Conservation (phyloP, 2,797 vertebrate species). For the Okamejei kenojei region DNA sequence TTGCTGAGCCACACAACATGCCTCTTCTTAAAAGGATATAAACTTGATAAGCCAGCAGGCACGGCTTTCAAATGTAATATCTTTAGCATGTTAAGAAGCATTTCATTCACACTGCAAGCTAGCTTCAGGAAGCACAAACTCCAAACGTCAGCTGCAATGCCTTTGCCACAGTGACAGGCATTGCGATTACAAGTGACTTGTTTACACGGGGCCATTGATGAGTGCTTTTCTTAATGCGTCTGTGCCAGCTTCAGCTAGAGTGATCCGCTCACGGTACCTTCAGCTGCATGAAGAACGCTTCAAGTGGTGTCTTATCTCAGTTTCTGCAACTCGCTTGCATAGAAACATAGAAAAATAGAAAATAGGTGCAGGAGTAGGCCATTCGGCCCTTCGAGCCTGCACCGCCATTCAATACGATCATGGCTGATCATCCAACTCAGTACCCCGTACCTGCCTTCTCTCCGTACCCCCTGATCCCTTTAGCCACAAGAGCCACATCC, state of each 20-base stretch:
- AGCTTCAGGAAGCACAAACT: background rate
- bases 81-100: background rate
- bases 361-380: too few species aligned
- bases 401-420: too few species aligned
- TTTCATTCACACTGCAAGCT: background rate
- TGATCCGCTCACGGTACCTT: background rate
- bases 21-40: background rate
- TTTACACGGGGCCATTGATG: conserved; percentile 8
- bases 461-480: too few species aligned
- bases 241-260: background rate
- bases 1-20: background rate
- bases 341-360: too few species aligned
- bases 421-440: too few species aligned
- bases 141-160: background rate
- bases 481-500: too few species aligned
- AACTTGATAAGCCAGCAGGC: conserved; percentile 19
- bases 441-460: too few species aligned
- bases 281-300: background rate
- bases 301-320: background rate
- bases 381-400: too few species aligned
- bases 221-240: background rate
- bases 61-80: background rate
- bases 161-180: background rate
- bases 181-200: conserved; percentile 24
- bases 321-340: too few species aligned